Conservation (phyloP, 2,797 vertebrate species). For the Sebastes oblongus region DNA sequence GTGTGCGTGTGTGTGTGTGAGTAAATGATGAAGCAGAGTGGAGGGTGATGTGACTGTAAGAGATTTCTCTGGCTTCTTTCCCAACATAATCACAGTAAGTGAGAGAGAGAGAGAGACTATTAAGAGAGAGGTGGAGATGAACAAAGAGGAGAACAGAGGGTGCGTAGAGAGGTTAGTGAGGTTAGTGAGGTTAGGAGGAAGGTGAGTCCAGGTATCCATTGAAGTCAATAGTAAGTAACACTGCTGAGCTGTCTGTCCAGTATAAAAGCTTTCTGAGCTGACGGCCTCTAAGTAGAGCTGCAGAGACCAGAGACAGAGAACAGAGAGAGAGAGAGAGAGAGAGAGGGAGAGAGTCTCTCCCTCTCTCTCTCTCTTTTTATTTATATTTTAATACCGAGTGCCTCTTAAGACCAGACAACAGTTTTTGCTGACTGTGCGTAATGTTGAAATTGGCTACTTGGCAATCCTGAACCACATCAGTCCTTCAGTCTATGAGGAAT, state of each 20-base stretch:
- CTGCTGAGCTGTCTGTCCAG: conserved; percentile 59
- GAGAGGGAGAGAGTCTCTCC: background rate
- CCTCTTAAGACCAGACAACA: conserved; percentile 56
- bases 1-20: background rate
- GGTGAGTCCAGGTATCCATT: conserved; percentile 43
- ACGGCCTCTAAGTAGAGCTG: conserved; percentile 28
- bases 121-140: background rate
- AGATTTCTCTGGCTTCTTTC: conserved; percentile 49
- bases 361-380: conserved; percentile 36
- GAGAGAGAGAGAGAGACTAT: background rate
- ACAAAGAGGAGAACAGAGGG: background rate
- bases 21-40: conserved; percentile 36
- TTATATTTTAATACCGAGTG: conserved; percentile 64
- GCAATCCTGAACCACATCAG: conserved; percentile 39
- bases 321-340: background rate
- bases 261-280: conserved; percentile 54
- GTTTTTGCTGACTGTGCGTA: conserved; percentile 61
- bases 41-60: conserved; percentile 9
- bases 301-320: background rate
- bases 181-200: conserved; percentile 5
- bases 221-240: conserved; percentile 33
- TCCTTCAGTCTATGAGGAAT: conserved; percentile 31
- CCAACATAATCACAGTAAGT: conserved; percentile 63
- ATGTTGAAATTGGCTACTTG: conserved; percentile 63
- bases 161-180: background rate